Evolutionary conservation across 2,113 vertebrate genomes (phyloP).

Genomic region (Macrotus californicus): DNA sequence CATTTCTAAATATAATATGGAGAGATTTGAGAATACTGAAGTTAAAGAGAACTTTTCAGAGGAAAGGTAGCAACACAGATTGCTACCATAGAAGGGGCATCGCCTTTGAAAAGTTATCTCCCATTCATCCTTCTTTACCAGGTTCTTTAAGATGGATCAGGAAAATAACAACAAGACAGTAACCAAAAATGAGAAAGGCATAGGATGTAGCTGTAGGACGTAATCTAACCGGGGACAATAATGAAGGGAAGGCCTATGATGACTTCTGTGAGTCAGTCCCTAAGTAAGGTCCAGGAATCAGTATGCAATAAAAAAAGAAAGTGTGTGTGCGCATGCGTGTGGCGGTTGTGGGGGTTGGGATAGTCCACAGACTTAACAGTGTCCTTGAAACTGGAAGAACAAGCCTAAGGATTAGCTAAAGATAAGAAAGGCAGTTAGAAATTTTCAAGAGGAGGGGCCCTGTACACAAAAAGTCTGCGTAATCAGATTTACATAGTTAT

Average conservation of each 20-base stretch:
- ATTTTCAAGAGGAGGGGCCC: neutral
- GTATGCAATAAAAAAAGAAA: neutral
- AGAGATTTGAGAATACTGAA: neutral
- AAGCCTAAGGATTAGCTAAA: neutral
- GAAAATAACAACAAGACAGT: neutral
- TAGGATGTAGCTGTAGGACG: neutral
- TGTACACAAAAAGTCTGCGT: neutral
- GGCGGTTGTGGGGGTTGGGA: no score
- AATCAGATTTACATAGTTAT: neutral
- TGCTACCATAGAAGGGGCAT: neutral
- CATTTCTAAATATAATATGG: neutral
- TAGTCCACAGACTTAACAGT: neutral
- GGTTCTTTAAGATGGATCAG: neutral
- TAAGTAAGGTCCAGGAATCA: neutral
- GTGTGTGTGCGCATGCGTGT: neutral
- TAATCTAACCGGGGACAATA: neutral
- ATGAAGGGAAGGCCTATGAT: neutral
- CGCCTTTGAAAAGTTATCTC: neutral
- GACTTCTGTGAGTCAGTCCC: neutral
- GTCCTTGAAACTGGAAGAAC: neutral
- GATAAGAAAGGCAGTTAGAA: neutral
- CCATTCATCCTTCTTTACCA: neutral
- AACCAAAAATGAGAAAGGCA: neutral
- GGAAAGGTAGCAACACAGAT: neutral
- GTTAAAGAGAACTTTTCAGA: neutral